Evolutionary conservation across 2,797 vertebrate species (phyloP).

Genomic region (Carcharodon carcharias): DNA sequence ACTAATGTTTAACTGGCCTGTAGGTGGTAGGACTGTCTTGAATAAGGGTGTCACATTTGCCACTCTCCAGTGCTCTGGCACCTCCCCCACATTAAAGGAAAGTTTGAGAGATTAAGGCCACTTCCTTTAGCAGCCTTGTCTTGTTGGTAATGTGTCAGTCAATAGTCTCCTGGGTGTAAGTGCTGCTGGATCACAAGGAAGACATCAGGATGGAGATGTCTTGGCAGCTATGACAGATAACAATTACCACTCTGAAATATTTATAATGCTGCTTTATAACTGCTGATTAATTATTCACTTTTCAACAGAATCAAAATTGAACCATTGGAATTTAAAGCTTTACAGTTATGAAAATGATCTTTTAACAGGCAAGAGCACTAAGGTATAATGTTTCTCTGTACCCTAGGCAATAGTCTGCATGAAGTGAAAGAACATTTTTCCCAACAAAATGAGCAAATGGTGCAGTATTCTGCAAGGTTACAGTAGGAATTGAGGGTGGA

Average conservation of each 20-base stretch:
- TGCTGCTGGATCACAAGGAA: neutral
- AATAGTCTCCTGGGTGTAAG: neutral
- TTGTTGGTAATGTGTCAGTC: neutral
- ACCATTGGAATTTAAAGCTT: neutral
- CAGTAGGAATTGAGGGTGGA: neutral
- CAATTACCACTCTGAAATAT: neutral
- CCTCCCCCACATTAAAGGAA: neutral
- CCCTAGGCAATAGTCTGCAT: neutral
- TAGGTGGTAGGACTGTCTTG: neutral
- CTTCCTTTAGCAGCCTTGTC: neutral
- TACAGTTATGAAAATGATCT: neutral
- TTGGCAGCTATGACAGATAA: neutral
- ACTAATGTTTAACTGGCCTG: neutral
- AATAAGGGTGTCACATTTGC: neutral
- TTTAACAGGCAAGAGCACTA: neutral
- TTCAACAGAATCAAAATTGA: neutral
- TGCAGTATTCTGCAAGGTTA: neutral
- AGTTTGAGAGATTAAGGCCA: neutral
- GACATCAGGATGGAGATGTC: neutral
- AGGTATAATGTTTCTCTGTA: neutral
- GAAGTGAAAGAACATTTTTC: neutral
- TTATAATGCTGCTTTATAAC: neutral
- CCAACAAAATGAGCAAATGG: neutral
- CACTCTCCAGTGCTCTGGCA: neutral
- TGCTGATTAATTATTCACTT: neutral